Conservation (phyloP, 2,888 invertebrate species). For the Xestoiulus laeticollis region DNA sequence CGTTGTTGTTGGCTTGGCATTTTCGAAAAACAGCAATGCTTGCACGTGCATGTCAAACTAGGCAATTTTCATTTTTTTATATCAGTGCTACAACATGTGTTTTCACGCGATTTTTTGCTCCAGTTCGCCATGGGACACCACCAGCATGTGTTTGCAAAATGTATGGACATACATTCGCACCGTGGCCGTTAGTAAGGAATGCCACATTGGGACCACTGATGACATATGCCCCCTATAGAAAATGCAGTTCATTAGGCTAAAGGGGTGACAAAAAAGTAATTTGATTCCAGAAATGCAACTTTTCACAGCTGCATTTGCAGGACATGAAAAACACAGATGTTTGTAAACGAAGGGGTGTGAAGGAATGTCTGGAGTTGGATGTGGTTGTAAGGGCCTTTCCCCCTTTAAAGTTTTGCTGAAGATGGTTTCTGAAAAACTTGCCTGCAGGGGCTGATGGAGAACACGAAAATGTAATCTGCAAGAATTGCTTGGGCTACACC, state of each 20-base stretch:
- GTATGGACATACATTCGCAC: not conserved
- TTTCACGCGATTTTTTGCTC: not conserved
- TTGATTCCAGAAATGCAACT: not conserved
- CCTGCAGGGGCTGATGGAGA: not conserved
- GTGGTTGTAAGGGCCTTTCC: not conserved
- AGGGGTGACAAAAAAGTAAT: slow-evolving; percentile 12
- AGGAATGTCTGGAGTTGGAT: not conserved
- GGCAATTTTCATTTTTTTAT: not conserved
- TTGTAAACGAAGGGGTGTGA: not conserved
- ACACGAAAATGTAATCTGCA: not conserved
- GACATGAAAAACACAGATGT: not conserved
- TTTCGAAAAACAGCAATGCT: not conserved
- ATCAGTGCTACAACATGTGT: not conserved
- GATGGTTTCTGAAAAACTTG: too few species aligned
- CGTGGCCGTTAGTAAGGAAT: not conserved
- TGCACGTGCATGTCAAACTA: slow-evolving; percentile 12
- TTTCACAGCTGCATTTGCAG: not conserved
- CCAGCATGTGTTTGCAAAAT: not conserved
- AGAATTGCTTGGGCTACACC: not conserved
- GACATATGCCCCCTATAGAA: not conserved
- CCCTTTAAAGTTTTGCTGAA: too few species aligned
- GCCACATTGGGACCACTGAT: not conserved
- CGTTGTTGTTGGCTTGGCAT: not conserved
- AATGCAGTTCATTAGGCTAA: not conserved
- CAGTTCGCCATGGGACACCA: not conserved